phyloP scores from a whole-genome alignment of 1,140 invertebrate species.

The Brachionus koreanus region DNA sequence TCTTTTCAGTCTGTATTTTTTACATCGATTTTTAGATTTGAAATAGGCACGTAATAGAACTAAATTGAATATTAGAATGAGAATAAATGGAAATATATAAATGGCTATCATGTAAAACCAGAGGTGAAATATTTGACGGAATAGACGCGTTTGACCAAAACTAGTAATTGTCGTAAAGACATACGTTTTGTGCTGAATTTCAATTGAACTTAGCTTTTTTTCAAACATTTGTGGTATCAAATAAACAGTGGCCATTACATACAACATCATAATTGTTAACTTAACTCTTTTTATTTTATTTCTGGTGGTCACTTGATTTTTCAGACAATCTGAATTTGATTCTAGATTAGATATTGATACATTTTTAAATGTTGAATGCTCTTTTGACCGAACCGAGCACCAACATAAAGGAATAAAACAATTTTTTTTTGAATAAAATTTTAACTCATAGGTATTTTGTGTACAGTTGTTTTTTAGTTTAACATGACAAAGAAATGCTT shows the following conservation, averaged over 20 bases:
- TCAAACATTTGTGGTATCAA: conserved; percentile 43
- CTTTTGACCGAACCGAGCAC: not conserved
- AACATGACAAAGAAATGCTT: not conserved
- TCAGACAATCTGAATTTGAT: not conserved
- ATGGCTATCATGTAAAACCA: conserved; percentile 44
- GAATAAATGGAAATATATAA: conserved; percentile 25
- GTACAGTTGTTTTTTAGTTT: conserved; percentile 21
- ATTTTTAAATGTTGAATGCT: not conserved
- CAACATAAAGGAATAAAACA: not conserved
- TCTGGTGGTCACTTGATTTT: not conserved
- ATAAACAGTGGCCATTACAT: not conserved
- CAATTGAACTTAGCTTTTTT: not conserved
- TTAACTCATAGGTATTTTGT: not conserved
- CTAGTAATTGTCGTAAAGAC: conserved; percentile 4
- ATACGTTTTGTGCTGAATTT: conserved; percentile 36
- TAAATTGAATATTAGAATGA: conserved; percentile 11
- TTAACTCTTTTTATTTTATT: conserved; percentile 5
- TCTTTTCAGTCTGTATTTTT: conserved; percentile 13
- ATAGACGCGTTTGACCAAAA: not conserved
- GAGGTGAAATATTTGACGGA: conserved; percentile 34
- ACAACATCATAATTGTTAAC: not conserved
- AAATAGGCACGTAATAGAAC: conserved; percentile 7
- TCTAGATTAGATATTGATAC: not conserved
- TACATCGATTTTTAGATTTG: conserved; percentile 29
- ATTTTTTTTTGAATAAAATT: conserved; percentile 4